These are phyloP conservation scores for Cyaniris semiargus DNA, from an alignment of 2,888 invertebrate genomes.

Conservation along the genomic window DNA sequence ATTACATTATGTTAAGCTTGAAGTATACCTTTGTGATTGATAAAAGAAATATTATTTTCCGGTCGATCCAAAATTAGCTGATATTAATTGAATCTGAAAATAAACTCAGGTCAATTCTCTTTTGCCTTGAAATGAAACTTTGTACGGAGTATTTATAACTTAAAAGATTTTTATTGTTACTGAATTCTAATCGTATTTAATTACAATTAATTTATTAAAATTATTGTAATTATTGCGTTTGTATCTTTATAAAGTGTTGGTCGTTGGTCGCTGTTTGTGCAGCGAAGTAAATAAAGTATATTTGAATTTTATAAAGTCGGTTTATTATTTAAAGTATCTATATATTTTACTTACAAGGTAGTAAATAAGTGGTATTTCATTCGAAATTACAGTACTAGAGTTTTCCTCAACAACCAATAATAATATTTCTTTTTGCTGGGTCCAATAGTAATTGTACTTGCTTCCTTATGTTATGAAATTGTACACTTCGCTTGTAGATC, in stretches of 20 bases:
- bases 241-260: neutral
- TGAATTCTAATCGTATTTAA: neutral
- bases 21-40: too few relatives aligned
- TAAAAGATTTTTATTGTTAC: neutral
- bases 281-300: too few relatives aligned
- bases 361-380: neutral
- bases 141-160: neutral
- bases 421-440: neutral
- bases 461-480: conserved; percentile 1
- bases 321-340: too few relatives aligned
- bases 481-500: neutral
- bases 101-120: neutral
- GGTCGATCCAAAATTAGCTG: too few relatives aligned
- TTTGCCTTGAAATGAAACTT: neutral
- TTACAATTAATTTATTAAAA: neutral
- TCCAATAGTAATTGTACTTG: neutral
- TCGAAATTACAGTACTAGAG: neutral
- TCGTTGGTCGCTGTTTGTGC: neutral
- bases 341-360: neutral
- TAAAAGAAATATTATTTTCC: too few relatives aligned
- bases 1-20: too few relatives aligned
- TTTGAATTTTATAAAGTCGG: too few relatives aligned
- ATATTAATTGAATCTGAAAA: too few relatives aligned
- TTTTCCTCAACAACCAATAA: neutral
- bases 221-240: neutral